These are phyloP conservation scores for Marisa cornuarietis DNA, from an alignment of 1,140 invertebrate genomes.

Conservation along the genomic window DNA sequence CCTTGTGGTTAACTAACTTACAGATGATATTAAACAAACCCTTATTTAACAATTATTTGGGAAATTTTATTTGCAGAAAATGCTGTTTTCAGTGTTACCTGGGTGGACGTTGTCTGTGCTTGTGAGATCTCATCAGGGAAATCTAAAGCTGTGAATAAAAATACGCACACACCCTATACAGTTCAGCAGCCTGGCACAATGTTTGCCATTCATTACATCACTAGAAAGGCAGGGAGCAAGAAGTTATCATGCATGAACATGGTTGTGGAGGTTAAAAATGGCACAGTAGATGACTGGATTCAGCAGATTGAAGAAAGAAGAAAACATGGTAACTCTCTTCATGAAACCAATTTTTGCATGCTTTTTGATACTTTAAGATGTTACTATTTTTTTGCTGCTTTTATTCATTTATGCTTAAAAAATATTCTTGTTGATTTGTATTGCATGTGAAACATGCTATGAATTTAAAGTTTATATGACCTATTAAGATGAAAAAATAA, in stretches of 20 bases:
- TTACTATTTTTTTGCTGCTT: too few species aligned
- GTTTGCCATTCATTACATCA: conserved; percentile 14
- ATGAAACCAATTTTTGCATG: too few species aligned
- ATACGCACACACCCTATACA: neutral
- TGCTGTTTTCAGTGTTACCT: conserved; percentile 4
- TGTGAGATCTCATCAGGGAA: conserved; percentile 9
- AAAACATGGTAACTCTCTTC: conserved; percentile 7
- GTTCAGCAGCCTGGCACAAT: neutral
- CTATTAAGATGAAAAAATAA: too few species aligned
- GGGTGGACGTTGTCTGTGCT: conserved; percentile 14
- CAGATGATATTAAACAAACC: neutral
- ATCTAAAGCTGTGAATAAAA: neutral
- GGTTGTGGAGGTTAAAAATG: neutral
- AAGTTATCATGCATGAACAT: conserved; percentile 9
- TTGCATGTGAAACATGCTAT: too few species aligned
- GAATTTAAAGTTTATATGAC: too few species aligned
- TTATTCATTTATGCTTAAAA: too few species aligned
- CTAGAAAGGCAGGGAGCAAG: conserved; percentile 1
- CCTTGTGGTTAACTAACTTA: neutral
- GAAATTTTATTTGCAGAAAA: neutral
- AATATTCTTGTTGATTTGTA: too few species aligned
- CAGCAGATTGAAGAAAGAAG: conserved; percentile 12
- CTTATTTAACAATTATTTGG: neutral
- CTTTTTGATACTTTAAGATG: too few species aligned
- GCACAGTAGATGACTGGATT: neutral